Evolutionary conservation across 2,888 invertebrate genomes (phyloP).

Genomic region (Craniophora ligustri): DNA sequence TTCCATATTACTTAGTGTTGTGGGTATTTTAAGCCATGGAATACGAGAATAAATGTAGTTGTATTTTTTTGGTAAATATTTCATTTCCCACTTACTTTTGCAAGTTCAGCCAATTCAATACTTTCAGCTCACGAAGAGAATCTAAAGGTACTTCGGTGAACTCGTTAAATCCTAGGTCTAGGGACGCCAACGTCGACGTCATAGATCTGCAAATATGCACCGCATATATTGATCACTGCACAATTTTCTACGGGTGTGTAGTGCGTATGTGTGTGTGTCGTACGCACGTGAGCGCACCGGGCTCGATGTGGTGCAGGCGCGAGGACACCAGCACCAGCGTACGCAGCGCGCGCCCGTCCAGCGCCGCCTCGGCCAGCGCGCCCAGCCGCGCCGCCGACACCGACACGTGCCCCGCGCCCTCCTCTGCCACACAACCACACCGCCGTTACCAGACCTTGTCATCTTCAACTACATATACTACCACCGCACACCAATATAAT

Average conservation of each 20-base stretch:
- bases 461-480: too few relatives aligned
- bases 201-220: constrained; percentile 89
- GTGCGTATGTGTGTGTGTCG: not conserved
- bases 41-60: too few relatives aligned
- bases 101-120: constrained; percentile 92
- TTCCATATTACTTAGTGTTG: too few relatives aligned
- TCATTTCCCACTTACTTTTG: constrained; percentile 89
- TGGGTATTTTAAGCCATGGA: too few relatives aligned
- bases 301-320: constrained; percentile 91
- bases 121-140: constrained; percentile 90
- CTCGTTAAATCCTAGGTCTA: constrained; percentile 93
- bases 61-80: too few relatives aligned
- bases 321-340: constrained; percentile 94
- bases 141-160: constrained; percentile 91
- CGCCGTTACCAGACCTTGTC: too few relatives aligned
- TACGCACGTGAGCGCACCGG: constrained; percentile 91
- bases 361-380: constrained; percentile 92
- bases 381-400: constrained; percentile 88
- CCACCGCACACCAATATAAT: too few relatives aligned
- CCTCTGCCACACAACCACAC: constrained; percentile 45
- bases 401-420: constrained; percentile 91
- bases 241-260: too few relatives aligned
- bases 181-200: constrained; percentile 92
- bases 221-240: not conserved
- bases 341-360: constrained; percentile 91